phyloP scores from a whole-genome alignment of 2,797 vertebrate genomes.

The Columba guinea region DNA sequence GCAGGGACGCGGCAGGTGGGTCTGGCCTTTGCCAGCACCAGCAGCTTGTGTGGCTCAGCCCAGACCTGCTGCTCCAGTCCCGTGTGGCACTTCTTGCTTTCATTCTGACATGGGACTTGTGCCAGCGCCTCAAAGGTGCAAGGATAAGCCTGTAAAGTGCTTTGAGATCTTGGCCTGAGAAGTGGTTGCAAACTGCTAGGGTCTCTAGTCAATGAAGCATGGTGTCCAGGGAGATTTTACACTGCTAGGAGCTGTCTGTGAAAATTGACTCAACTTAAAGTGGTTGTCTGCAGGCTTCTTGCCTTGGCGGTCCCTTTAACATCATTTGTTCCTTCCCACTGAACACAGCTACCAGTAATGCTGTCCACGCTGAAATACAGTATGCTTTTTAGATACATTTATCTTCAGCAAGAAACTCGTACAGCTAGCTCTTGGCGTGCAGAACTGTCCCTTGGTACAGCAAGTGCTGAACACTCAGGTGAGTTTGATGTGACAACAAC shows the following conservation, averaged over 20 bases:
- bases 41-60: background rate
- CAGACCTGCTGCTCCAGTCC: background rate
- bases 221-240: background rate
- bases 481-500: background rate
- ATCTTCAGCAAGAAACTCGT: background rate
- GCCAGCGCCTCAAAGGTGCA: background rate
- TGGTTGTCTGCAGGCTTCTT: background rate
- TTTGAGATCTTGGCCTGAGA: background rate
- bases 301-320: background rate
- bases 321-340: background rate
- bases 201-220: background rate
- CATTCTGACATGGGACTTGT: fast-evolving
- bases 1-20: background rate
- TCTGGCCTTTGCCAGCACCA: fast-evolving
- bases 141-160: fast-evolving
- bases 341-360: background rate
- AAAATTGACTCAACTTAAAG: fast-evolving
- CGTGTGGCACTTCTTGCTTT: fast-evolving
- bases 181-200: background rate
- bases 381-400: background rate
- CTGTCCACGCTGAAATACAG: background rate
- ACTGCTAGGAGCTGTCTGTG: background rate
- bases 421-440: fast-evolving
- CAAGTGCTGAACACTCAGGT: background rate
- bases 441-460: background rate